phyloP scores from a whole-genome alignment of 2,888 invertebrate species.

The Andrena fulva region DNA sequence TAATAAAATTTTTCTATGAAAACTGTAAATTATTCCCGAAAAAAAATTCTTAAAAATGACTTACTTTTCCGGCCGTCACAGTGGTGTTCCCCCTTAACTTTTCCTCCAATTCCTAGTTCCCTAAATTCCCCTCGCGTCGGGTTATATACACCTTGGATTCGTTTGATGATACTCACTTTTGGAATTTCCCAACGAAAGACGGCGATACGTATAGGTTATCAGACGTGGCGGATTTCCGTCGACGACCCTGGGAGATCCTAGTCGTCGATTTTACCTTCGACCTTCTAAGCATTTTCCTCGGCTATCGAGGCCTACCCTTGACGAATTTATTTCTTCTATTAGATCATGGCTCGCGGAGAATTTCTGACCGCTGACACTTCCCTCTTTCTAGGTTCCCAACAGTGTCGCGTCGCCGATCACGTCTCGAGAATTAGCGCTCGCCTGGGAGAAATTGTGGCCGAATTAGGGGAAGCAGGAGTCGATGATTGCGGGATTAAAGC shows the following conservation, averaged over 20 bases:
- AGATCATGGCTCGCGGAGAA: not conserved
- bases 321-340: not conserved
- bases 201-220: constrained; percentile 45
- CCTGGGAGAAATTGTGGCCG: not conserved
- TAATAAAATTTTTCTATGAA: no score
- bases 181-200: constrained; percentile 33
- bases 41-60: no score
- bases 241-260: not conserved
- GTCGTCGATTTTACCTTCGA: constrained; percentile 35
- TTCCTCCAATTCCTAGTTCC: no score
- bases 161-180: constrained; percentile 28
- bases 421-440: not conserved
- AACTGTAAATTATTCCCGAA: no score
- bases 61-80: no score
- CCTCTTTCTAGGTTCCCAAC: constrained; percentile 20
- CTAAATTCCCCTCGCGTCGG: no score
- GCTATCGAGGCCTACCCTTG: not conserved
- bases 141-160: not conserved
- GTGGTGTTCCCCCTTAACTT: no score
- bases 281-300: constrained; percentile 33
- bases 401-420: not conserved
- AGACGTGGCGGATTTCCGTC: constrained; percentile 3
- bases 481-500: constrained; percentile 35
- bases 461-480: not conserved
- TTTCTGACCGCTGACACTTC: constrained; percentile 5